Percentiles rank a stretch among this genome's conserved stretches.
These are phyloP conservation scores for Gnatocerus cornutus DNA, from an alignment of 2,888 invertebrate species.

Conservation along the genomic window DNA sequence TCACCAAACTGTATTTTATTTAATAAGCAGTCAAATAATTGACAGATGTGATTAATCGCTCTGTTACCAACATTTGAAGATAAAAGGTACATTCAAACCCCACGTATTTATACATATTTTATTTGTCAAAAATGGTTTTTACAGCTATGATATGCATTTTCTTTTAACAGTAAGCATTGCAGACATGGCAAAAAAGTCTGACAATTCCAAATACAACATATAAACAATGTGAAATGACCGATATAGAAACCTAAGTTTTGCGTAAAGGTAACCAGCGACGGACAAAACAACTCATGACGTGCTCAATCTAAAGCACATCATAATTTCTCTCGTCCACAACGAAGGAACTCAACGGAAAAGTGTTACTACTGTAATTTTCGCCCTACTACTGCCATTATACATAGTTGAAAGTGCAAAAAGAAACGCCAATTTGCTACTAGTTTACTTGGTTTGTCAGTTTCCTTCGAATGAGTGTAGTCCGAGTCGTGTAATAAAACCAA, in stretches of 20 bases:
- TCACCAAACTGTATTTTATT: too few relatives aligned
- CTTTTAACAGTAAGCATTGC: slow-evolving; percentile 79
- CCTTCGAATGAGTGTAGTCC: slow-evolving; percentile 40
- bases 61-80: too few relatives aligned
- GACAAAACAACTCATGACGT: background rate
- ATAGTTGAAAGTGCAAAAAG: slow-evolving; percentile 25
- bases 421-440: background rate
- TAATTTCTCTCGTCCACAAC: slow-evolving; percentile 8
- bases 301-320: background rate
- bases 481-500: slow-evolving; percentile 28
- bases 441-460: slow-evolving; percentile 42
- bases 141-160: slow-evolving; percentile 94
- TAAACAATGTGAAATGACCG: slow-evolving; percentile 34
- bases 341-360: slow-evolving; percentile 39
- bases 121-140: slow-evolving; percentile 88
- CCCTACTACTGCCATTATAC: slow-evolving; percentile 34
- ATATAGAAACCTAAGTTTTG: slow-evolving; percentile 34
- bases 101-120: slow-evolving; percentile 70
- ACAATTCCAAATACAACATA: slow-evolving; percentile 35
- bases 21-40: too few relatives aligned
- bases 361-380: slow-evolving; percentile 39
- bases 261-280: slow-evolving; percentile 46
- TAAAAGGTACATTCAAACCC: slow-evolving; percentile 9
- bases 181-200: slow-evolving; percentile 67
- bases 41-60: too few relatives aligned